Conservation (phyloP, 1,140 invertebrate genomes). For the Thaumatotibia leucotreta region DNA sequence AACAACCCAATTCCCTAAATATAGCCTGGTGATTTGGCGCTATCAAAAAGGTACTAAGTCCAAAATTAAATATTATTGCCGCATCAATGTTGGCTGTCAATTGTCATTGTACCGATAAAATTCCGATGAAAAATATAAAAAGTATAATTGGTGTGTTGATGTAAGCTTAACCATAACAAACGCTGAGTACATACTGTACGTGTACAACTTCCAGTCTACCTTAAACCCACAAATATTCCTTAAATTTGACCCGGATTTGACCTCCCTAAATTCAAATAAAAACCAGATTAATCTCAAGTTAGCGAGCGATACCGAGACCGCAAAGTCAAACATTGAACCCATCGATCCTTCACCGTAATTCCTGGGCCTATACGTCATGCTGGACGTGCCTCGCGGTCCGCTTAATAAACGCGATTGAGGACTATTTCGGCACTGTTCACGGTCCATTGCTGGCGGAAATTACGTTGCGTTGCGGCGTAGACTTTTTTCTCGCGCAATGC, state of each 20-base stretch:
- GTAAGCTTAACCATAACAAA: too few relatives aligned
- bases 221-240: not conserved
- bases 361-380: constrained; percentile 1
- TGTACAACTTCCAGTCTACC: not conserved
- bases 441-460: constrained; percentile 12
- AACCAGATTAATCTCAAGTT: not conserved
- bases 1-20: too few relatives aligned
- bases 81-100: too few relatives aligned
- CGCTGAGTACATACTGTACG: too few relatives aligned
- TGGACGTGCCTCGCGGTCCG: not conserved
- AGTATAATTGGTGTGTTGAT: too few relatives aligned
- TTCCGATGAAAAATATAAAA: too few relatives aligned
- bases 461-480: not conserved
- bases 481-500: not conserved
- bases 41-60: too few relatives aligned
- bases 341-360: constrained; percentile 11
- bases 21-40: too few relatives aligned
- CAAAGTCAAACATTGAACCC: not conserved
- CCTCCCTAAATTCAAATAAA: not conserved
- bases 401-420: constrained; percentile 9
- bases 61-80: too few relatives aligned
- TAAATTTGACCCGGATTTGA: not conserved
- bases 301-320: not conserved
- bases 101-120: too few relatives aligned
- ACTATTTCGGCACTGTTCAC: not conserved